Evolutionary conservation across 1,140 invertebrate genomes (phyloP), one percentile per base, ranked within the genome.

Genomic region (Drosophila biarmipes): DNA sequence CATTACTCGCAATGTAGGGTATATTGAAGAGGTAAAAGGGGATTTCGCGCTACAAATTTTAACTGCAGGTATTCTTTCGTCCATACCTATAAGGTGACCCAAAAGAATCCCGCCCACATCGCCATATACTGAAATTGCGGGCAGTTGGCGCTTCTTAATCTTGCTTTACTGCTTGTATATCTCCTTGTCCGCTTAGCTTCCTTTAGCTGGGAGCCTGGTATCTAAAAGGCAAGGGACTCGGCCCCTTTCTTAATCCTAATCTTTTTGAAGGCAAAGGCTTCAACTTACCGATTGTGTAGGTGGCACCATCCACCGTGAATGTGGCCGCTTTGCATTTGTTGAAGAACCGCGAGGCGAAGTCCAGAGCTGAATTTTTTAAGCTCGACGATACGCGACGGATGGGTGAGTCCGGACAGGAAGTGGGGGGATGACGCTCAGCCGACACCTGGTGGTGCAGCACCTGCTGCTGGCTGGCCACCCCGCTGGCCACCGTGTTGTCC

Each of bases 301-400:
- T 95, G 71, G 95, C 95, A 77, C 96, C 95, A 92, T 96, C 95
- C 87, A 96, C 93, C 64, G 96, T 95, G 81, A 96, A 96, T 45
- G 95, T 96, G 15, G 96, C 96, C 91, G 95, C 95, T 92, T 95
- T 95, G 92, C 95, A 96, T 92, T 96, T 96, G 92, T 95, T 95
- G 92, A 96, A 95, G 53, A 95, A 90, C 69, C 95, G 94, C 63
- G 91, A 89, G 14, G 89, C 90, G 42, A 92, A 92, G 43, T 90
- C 90, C 69, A 91, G 45, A 19, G 90, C 90, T 0, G 90, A 91
- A 48, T 87, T 91, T 62, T 91, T 90, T 21, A 91, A 56, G 51
- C 90, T 91, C 14, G 90, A 91, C 29, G 90, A 91, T 6, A 91
- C 90, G 6, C 90, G 87, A 0, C 90, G 86, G 45, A 91, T 91